phyloP scores from a whole-genome alignment of 2,888 invertebrate species.

The Halocaridina rubra region DNA sequence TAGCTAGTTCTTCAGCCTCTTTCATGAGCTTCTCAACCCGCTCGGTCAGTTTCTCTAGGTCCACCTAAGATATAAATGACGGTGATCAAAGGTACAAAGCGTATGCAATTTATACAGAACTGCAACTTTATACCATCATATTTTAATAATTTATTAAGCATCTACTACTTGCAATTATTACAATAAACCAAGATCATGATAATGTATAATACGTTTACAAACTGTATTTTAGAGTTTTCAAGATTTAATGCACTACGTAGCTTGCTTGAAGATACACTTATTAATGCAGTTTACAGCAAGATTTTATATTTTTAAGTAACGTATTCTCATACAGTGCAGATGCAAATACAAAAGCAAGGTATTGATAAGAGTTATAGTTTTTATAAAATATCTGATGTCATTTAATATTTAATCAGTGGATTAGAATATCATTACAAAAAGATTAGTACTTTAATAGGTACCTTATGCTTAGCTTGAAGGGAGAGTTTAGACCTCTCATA shows the following conservation, averaged over 20 bases:
- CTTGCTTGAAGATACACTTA: not conserved
- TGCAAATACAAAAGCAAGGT: not conserved
- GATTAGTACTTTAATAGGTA: too few relatives aligned
- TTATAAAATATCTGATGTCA: not conserved
- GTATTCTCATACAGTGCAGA: not conserved
- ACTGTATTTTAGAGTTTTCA: too few relatives aligned
- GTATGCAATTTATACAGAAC: too few relatives aligned
- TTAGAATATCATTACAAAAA: too few relatives aligned
- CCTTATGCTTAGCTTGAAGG: conserved; percentile 49
- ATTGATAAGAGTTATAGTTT: not conserved
- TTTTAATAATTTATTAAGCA: too few relatives aligned
- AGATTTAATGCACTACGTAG: too few relatives aligned
- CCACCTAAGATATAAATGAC: not conserved
- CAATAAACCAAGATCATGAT: too few relatives aligned
- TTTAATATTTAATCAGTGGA: too few relatives aligned
- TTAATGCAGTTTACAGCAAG: not conserved
- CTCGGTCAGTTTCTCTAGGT: conserved; percentile 32
- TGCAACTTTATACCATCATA: too few relatives aligned
- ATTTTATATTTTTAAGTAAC: not conserved
- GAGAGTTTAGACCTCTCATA: conserved; percentile 41
- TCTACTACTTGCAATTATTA: too few relatives aligned
- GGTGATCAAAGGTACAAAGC: too few relatives aligned
- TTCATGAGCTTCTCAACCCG: conserved; percentile 39
- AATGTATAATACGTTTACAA: not conserved
- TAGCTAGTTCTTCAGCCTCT: conserved; percentile 23